Percentiles rank a stretch among this genome's conserved stretches.
Conservation (phyloP, 2,113 vertebrate genomes). For the Odocoileus hemionus region DNA sequence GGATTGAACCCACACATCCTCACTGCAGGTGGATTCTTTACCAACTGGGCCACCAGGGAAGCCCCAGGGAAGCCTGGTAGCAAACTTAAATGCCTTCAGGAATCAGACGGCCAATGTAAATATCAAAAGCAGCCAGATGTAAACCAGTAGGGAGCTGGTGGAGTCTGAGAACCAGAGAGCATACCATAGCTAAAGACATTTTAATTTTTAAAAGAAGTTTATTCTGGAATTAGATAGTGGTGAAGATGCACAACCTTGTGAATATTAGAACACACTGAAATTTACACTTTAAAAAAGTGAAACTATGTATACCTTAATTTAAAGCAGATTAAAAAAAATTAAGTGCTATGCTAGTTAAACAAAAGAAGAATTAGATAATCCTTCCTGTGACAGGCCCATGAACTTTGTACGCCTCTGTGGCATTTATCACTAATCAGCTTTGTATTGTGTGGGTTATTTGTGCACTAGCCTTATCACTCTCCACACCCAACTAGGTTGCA, state of each 20-base stretch:
- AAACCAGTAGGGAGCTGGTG: not conserved
- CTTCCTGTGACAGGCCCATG: not conserved
- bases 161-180: not conserved
- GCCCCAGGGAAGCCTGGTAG: not conserved
- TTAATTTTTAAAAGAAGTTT: not conserved
- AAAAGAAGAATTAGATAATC: not conserved
- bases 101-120: not conserved
- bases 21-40: not conserved
- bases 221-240: not conserved
- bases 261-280: not conserved
- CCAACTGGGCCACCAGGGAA: not conserved
- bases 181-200: not conserved
- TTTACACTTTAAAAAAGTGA: not conserved
- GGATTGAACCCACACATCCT: not conserved
- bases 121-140: not conserved
- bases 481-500: slow-evolving; percentile 27
- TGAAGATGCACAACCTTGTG: not conserved
- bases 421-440: not conserved
- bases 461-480: not conserved
- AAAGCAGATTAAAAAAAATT: not conserved
- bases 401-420: slow-evolving; percentile 28
- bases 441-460: not conserved
- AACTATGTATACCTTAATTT: not conserved
- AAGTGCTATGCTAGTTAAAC: not conserved
- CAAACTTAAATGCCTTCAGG: slow-evolving; percentile 1